Conservation (phyloP, 2,888 invertebrate genomes). For the Drosophila leonis region DNA sequence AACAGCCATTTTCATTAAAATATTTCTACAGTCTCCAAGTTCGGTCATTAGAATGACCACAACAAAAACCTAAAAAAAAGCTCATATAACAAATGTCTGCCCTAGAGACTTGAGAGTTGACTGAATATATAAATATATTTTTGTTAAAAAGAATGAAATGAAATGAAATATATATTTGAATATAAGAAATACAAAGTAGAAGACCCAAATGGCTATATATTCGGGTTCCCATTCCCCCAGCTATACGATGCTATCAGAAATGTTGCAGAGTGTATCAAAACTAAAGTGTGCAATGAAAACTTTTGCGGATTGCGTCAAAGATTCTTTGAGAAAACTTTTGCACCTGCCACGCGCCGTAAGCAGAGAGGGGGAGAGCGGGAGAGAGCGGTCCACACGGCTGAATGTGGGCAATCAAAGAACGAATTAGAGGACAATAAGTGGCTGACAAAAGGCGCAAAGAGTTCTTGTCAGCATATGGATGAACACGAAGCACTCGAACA, state of each 20-base stretch:
- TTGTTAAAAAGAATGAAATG: not conserved
- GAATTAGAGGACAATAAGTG: slow-evolving; percentile 61
- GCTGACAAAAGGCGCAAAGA: slow-evolving; percentile 48
- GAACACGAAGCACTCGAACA: slow-evolving; percentile 38
- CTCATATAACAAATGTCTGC: not conserved
- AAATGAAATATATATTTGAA: slow-evolving; percentile 4
- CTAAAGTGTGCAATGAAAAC: slow-evolving; percentile 41
- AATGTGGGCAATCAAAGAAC: slow-evolving; percentile 44
- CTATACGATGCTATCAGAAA: not conserved
- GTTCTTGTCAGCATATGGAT: slow-evolving; percentile 33
- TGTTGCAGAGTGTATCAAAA: slow-evolving; percentile 14
- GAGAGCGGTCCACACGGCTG: slow-evolving; percentile 1
- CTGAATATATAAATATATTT: not conserved
- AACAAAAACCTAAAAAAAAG: not conserved
- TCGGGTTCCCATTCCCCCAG: not conserved
- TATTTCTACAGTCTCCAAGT: not conserved
- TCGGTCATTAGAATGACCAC: not conserved
- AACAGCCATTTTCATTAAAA: not conserved
- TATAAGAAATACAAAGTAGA: not conserved
- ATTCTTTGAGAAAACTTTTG: slow-evolving; percentile 50
- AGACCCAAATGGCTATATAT: not conserved
- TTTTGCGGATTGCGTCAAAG: slow-evolving; percentile 40
- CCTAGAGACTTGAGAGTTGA: not conserved
- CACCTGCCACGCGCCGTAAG: slow-evolving; percentile 17
- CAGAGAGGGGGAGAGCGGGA: not conserved